Percentiles rank a stretch among this genome's conserved stretches.
Evolutionary conservation across 2,888 invertebrate species (phyloP).

Genomic region (Eueremaeus valkanovi): DNA sequence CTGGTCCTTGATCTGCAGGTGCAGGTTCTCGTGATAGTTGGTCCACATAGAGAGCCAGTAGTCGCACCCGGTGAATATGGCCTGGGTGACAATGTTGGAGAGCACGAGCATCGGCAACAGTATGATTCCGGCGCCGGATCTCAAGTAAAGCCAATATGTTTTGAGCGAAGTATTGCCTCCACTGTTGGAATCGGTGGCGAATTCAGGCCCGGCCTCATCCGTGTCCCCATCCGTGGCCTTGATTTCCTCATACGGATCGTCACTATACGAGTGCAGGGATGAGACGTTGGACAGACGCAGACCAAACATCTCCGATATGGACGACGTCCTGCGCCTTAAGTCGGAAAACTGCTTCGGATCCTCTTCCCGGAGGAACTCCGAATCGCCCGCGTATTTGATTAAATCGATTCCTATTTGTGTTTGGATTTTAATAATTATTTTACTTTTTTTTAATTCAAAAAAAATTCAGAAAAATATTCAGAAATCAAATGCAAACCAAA

Average conservation of each 20-base stretch:
- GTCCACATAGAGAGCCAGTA: slow-evolving; percentile 43
- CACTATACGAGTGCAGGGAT: not conserved
- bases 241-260: not conserved
- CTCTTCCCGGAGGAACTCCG: slow-evolving; percentile 6
- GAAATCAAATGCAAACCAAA: not conserved
- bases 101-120: slow-evolving; percentile 27
- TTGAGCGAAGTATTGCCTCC: not conserved
- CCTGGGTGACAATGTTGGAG: slow-evolving; percentile 38
- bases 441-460: too few species aligned
- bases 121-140: slow-evolving; percentile 36
- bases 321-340: not conserved
- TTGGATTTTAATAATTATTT: not conserved
- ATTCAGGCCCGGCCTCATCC: not conserved
- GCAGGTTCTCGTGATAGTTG: slow-evolving; percentile 34
- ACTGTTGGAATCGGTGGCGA: not conserved
- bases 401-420: slow-evolving; percentile 1
- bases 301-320: not conserved
- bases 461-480: too few species aligned
- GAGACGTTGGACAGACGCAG: not conserved
- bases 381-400: slow-evolving; percentile 4
- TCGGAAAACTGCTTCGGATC: not conserved
- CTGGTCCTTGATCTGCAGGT: not conserved
- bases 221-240: not conserved
- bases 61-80: slow-evolving; percentile 40
- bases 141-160: slow-evolving; percentile 37